Percentiles rank a stretch among this genome's conserved stretches.
phyloP scores from a whole-genome alignment of 1,140 invertebrate species.

The Ganaspis sp. region DNA sequence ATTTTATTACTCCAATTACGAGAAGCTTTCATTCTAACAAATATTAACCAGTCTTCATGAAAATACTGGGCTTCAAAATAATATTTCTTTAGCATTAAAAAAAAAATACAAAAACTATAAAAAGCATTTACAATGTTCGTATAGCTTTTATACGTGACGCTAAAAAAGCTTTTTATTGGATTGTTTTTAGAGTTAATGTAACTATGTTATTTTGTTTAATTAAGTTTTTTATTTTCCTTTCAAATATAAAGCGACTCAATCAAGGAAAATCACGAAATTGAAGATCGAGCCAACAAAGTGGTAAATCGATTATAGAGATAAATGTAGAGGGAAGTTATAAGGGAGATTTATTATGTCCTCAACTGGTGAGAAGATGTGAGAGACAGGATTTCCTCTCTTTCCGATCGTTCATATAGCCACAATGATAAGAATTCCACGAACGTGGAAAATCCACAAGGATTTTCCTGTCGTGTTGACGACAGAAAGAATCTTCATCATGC shows the following conservation, averaged over 20 bases:
- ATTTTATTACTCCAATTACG: too few relatives aligned
- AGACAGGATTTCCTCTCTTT: conserved; percentile 32
- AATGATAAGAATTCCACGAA: conserved; percentile 55
- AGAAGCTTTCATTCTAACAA: neutral
- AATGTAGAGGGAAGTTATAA: conserved; percentile 33
- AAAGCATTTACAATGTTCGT: too few relatives aligned
- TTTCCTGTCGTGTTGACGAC: conserved; percentile 54
- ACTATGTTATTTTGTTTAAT: too few relatives aligned
- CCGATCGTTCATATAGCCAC: conserved; percentile 43
- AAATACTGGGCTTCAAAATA: too few relatives aligned
- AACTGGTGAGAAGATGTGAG: neutral
- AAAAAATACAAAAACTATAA: neutral
- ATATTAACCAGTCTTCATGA: neutral
- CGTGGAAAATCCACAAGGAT: conserved; percentile 54
- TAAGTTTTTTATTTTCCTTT: too few relatives aligned
- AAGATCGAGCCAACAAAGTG: neutral
- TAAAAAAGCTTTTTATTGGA: too few relatives aligned
- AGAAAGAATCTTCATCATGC: conserved; percentile 33
- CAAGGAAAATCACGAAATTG: neutral
- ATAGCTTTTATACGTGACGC: too few relatives aligned
- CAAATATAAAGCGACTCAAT: too few relatives aligned
- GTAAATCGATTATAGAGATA: conserved; percentile 40
- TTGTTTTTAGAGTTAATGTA: too few relatives aligned
- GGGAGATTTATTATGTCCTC: conserved; percentile 32
- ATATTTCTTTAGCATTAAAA: too few relatives aligned